Conservation (phyloP, 1,140 invertebrate genomes). For the Laupala kohalensis region DNA sequence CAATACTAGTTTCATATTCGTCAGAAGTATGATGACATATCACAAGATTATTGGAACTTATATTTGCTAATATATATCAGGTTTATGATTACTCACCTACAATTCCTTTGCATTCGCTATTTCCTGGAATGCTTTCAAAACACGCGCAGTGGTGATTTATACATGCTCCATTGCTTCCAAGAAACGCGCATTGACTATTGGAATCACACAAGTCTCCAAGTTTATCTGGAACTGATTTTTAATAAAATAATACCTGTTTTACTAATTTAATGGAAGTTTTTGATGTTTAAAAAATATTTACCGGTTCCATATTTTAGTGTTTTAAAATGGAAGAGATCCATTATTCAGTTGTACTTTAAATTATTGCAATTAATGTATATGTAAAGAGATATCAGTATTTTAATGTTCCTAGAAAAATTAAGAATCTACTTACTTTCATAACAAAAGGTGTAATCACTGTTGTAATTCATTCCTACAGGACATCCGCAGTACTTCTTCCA, state of each 20-base stretch:
- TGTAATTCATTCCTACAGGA: not conserved
- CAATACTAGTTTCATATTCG: no score
- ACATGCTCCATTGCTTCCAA: not conserved
- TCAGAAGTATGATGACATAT: no score
- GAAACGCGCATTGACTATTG: not conserved
- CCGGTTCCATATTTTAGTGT: no score
- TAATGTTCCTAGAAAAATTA: not conserved
- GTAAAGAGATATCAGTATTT: no score
- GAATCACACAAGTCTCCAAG: not conserved
- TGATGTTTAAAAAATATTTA: no score
- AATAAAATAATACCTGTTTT: not conserved
- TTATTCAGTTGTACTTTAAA: no score
- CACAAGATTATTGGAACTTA: no score
- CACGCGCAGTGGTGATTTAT: not conserved
- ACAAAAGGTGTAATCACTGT: not conserved
- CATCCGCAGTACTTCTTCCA: not conserved
- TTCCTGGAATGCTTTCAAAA: not conserved
- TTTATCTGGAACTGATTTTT: not conserved
- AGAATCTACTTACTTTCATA: not conserved
- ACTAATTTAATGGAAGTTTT: not conserved
- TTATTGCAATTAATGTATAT: no score
- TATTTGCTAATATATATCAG: no score
- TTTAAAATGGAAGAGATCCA: no score
- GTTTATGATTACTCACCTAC: no score
- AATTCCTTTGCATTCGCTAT: not conserved